Percentiles rank a stretch among this genome's conserved stretches.
Conservation (phyloP, 2,888 invertebrate genomes). For the Drosophila dives region DNA sequence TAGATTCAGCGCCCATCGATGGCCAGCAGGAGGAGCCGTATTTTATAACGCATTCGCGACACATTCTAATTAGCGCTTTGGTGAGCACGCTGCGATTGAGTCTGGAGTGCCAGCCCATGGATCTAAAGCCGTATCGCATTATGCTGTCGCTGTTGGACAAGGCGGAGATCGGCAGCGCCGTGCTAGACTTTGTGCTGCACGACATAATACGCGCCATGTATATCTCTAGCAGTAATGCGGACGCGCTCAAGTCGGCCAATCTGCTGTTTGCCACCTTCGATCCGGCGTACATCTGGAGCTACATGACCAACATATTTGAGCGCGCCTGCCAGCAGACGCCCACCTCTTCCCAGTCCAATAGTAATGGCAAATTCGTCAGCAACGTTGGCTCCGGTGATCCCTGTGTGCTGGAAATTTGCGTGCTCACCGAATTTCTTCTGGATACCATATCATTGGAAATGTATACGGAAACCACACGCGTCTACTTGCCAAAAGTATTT, state of each 20-base stretch:
- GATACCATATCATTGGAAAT: constrained; percentile 91
- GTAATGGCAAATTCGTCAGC: constrained; percentile 79
- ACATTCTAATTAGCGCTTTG: constrained; percentile 88
- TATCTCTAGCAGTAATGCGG: constrained; percentile 87
- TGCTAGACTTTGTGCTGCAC: constrained; percentile 91
- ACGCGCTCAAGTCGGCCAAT: constrained; percentile 93
- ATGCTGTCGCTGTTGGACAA: constrained; percentile 94
- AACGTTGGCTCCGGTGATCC: constrained; percentile 88
- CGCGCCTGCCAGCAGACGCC: constrained; percentile 86
- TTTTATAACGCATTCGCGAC: constrained; percentile 89
- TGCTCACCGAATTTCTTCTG: constrained; percentile 90
- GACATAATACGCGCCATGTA: constrained; percentile 90
- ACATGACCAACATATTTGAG: constrained; percentile 88
- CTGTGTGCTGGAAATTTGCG: constrained; percentile 89
- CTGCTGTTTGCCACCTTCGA: constrained; percentile 93
- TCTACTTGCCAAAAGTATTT: constrained; percentile 91
- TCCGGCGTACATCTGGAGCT: constrained; percentile 94
- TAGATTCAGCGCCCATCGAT: constrained; percentile 58
- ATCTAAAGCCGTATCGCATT: constrained; percentile 90
- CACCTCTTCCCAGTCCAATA: constrained; percentile 50
- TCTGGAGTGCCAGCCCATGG: constrained; percentile 87
- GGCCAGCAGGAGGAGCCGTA: constrained; percentile 85
- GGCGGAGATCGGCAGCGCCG: constrained; percentile 92
- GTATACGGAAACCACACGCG: constrained; percentile 91
- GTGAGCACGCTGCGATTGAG: constrained; percentile 87